These are phyloP conservation scores for Abrostola triplasia DNA, from an alignment of 2,888 invertebrate genomes.

Conservation along the genomic window DNA sequence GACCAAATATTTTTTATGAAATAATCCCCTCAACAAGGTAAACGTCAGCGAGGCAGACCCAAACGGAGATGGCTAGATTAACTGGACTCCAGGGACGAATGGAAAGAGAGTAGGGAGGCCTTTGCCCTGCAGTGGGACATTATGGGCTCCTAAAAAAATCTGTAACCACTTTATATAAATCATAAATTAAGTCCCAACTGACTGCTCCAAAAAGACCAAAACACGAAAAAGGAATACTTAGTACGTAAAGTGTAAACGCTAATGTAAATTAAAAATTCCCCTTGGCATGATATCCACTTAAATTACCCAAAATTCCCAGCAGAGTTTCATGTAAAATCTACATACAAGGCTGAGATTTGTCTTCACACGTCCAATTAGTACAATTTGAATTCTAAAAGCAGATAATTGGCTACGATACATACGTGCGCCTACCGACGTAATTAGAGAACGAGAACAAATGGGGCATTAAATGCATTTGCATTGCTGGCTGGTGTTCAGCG, in stretches of 20 bases:
- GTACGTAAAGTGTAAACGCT: not conserved
- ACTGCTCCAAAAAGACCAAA: no score
- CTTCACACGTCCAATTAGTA: conserved; percentile 8
- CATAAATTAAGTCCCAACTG: no score
- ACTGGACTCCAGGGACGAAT: no score
- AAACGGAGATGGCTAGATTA: no score
- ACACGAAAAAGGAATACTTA: no score
- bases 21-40: no score
- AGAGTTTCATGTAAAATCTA: conserved; percentile 3
- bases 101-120: no score
- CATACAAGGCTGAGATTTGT: not conserved
- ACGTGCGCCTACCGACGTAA: conserved; percentile 16
- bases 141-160: no score
- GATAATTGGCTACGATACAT: conserved; percentile 24
- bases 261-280: not conserved
- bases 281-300: not conserved
- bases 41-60: no score
- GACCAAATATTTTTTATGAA: no score
- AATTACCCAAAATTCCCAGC: not conserved
- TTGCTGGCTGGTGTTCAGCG: conserved; percentile 14
- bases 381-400: conserved; percentile 21
- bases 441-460: conserved; percentile 29
- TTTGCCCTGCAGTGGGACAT: no score
- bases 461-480: conserved; percentile 39
- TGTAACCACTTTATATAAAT: no score